Percentiles rank a stretch among this genome's conserved stretches.
Conservation (phyloP, 2,888 invertebrate genomes). For the Caenorhabditis afra region DNA sequence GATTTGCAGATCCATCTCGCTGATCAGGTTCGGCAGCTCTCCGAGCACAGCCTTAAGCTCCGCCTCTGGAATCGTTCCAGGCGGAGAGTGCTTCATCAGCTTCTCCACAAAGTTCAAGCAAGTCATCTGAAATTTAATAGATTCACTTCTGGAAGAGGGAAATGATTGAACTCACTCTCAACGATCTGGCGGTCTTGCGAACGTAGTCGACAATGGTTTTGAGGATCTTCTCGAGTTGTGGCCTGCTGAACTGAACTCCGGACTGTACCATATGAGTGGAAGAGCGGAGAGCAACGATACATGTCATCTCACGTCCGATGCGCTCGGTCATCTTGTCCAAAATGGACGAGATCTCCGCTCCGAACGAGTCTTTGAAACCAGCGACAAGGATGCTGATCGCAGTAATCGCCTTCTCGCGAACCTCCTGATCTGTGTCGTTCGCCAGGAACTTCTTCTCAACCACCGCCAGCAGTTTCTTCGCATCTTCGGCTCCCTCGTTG, state of each 20-base stretch:
- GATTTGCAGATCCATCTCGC: slow-evolving; percentile 95
- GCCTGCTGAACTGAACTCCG: slow-evolving; percentile 13
- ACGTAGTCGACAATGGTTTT: slow-evolving; percentile 24
- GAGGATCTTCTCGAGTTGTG: slow-evolving; percentile 12
- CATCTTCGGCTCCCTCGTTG: slow-evolving; percentile 8
- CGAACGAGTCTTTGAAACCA: slow-evolving; percentile 85
- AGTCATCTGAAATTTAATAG: slow-evolving; percentile 33
- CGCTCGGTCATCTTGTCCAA: slow-evolving; percentile 95
- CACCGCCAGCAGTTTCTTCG: slow-evolving; percentile 86
- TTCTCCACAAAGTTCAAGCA: slow-evolving; percentile 42
- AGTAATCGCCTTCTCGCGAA: slow-evolving; percentile 98
- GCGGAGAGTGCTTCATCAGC: slow-evolving; percentile 85
- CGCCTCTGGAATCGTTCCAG: slow-evolving; percentile 14
- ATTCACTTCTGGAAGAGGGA: background rate
- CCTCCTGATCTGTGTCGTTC: slow-evolving; percentile 97
- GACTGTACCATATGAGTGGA: slow-evolving; percentile 83
- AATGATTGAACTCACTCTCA: slow-evolving; percentile 29
- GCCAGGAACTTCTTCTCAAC: slow-evolving; percentile 91
- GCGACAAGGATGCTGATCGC: slow-evolving; percentile 89
- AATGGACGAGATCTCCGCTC: slow-evolving; percentile 84
- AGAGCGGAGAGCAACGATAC: slow-evolving; percentile 95
- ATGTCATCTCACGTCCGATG: slow-evolving; percentile 95
- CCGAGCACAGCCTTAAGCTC: slow-evolving; percentile 82
- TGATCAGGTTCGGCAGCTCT: slow-evolving; percentile 92
- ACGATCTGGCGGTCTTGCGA: slow-evolving; percentile 37